Conservation (phyloP, 1,140 invertebrate species). For the Vanessa atalanta region DNA sequence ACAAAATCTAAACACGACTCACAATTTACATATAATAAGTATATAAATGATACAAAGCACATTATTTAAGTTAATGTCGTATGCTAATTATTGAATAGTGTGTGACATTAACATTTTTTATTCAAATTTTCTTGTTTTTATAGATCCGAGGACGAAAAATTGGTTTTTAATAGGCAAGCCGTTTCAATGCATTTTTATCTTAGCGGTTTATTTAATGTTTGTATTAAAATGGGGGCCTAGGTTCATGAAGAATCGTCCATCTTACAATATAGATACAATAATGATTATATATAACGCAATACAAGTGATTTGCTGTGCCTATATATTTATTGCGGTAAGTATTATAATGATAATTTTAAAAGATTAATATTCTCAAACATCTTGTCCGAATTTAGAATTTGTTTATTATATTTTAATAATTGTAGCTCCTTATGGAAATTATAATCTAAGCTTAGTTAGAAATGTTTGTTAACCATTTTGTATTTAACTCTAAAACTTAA, state of each 20-base stretch:
- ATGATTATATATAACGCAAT: slow-evolving; percentile 88
- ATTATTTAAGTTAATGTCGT: not conserved
- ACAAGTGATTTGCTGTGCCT: slow-evolving; percentile 84
- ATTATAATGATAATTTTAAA: not conserved
- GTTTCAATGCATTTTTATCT: slow-evolving; percentile 42
- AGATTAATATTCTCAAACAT: not conserved
- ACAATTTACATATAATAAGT: not conserved
- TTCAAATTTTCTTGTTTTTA: slow-evolving; percentile 28
- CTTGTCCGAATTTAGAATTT: too few species aligned
- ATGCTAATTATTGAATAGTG: not conserved
- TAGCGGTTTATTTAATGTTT: slow-evolving; percentile 50
- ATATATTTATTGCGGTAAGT: slow-evolving; percentile 56
- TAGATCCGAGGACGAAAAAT: slow-evolving; percentile 63
- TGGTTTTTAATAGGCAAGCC: slow-evolving; percentile 59
- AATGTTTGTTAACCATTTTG: too few species aligned
- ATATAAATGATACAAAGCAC: not conserved
- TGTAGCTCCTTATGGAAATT: too few species aligned
- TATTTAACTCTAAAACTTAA: too few species aligned
- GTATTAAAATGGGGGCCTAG: slow-evolving; percentile 70
- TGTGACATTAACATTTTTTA: too few species aligned
- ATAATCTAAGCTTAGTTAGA: too few species aligned
- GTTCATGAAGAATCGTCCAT: slow-evolving; percentile 63
- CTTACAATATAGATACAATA: slow-evolving; percentile 75
- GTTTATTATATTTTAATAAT: too few species aligned
- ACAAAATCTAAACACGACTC: too few species aligned